phyloP scores from a whole-genome alignment of 2,888 invertebrate species.

The Nephrotoma appendiculata region DNA sequence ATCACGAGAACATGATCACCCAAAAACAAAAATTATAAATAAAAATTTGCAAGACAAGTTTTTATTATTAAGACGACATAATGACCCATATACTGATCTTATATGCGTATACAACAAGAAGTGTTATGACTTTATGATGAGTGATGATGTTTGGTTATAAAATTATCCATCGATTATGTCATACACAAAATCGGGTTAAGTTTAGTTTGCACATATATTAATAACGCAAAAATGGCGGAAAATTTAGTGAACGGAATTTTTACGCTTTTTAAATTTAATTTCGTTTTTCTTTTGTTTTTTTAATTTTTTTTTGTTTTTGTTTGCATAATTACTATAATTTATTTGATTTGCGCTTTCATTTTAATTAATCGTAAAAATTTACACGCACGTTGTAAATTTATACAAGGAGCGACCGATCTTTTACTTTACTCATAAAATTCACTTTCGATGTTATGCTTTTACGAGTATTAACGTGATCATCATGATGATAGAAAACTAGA shows the following conservation, averaged over 20 bases:
- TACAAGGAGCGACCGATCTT: neutral
- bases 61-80: neutral
- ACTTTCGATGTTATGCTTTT: neutral
- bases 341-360: neutral
- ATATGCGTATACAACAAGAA: neutral
- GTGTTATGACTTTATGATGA: neutral
- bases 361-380: neutral
- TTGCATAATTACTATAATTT: neutral
- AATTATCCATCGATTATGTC: neutral
- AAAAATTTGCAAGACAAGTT: neutral
- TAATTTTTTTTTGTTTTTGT: neutral
- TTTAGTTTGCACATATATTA: neutral
- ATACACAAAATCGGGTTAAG: neutral
- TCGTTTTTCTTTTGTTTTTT: neutral
- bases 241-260: neutral
- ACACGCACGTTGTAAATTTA: neutral
- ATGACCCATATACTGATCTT: neutral
- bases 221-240: neutral
- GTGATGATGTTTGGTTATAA: neutral
- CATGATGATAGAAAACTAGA: neutral
- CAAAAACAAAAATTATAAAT: neutral
- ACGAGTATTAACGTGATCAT: neutral
- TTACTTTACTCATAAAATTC: neutral
- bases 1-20: neutral
- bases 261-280: neutral